These are phyloP conservation scores for Abscondita cerata DNA, from an alignment of 2,888 invertebrate genomes.

Conservation along the genomic window DNA sequence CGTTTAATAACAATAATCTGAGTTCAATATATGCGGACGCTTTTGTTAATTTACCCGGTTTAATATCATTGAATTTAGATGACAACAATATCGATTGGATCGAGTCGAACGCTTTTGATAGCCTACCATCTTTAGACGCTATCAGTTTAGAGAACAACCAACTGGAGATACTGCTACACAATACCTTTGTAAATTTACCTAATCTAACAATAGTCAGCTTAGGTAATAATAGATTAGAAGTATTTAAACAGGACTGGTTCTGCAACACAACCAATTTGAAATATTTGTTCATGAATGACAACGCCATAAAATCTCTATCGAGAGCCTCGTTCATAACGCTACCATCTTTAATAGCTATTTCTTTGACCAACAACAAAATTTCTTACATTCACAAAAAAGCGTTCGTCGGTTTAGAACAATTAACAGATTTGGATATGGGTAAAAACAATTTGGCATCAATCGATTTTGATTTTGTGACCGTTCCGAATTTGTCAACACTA, in stretches of 20 bases:
- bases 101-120: slow-evolving; percentile 3
- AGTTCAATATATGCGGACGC: not conserved
- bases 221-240: not conserved
- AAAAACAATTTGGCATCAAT: not conserved
- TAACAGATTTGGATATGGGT: not conserved
- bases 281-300: not conserved
- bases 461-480: not conserved
- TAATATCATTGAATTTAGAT: not conserved
- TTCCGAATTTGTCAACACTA: not conserved
- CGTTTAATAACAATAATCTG: not conserved
- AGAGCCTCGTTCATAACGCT: not conserved
- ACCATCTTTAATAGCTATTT: not conserved
- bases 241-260: slow-evolving; percentile 4
- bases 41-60: not conserved
- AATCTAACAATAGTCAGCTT: slow-evolving; percentile 1
- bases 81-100: not conserved
- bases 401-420: not conserved
- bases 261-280: not conserved
- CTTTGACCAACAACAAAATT: not conserved
- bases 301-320: not conserved
- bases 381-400: not conserved
- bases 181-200: not conserved
- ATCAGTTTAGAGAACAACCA: not conserved
- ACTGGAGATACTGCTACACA: slow-evolving; percentile 1
- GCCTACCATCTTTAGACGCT: slow-evolving; percentile 4